Evolutionary conservation across 2,888 invertebrate genomes (phyloP), one percentile per base, ranked within the genome.

Genomic region (Ethmia dodecea): DNA sequence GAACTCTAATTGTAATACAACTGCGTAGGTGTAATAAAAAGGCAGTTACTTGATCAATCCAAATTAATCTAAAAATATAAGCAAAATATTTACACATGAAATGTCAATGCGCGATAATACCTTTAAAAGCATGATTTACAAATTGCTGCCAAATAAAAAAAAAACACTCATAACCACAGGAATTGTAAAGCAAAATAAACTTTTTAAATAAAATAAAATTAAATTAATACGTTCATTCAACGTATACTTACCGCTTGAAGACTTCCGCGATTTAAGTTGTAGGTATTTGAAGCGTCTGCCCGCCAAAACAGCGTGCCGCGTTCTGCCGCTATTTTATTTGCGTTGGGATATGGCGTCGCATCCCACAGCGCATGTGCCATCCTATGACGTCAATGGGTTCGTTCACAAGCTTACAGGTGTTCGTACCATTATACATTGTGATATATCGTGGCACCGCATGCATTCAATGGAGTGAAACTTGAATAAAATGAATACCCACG

Each of bases 371-470:
- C 70, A 59, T 68, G 75, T 64, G 67, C 49, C 51, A 52, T 49
- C 57, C 62, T 65, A 71, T 84, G 83, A 84, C 83, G 83, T 84
- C 83, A 84, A 84, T 83, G 76, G 69, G 52, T 76, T 67, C 81
- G 71, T 80, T 83, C 81, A 81, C 69, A 74, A 74, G 66, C 73
- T 70, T 72, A 80, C 79, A 81, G 79, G 79, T 76, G 70, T 38
- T 18, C 18, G 33, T 33, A 20, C 20, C 9, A 10, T 10, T 28
- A 34, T 10, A 14, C 8, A 9, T 20, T 49, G 49, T 52, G 42
- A 50, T 55, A 52, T 61, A 50, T 55, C 52, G 59, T 58, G 59
- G 55, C 50, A 40, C 51, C 50, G 45, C 47, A 46, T 52, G 49
- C 36, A 36, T 27, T 28, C 44, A 44, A 49, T 25, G 32, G 25